Evolutionary conservation across 2,113 vertebrate species (phyloP).

Genomic region (Menura novaehollandiae): DNA sequence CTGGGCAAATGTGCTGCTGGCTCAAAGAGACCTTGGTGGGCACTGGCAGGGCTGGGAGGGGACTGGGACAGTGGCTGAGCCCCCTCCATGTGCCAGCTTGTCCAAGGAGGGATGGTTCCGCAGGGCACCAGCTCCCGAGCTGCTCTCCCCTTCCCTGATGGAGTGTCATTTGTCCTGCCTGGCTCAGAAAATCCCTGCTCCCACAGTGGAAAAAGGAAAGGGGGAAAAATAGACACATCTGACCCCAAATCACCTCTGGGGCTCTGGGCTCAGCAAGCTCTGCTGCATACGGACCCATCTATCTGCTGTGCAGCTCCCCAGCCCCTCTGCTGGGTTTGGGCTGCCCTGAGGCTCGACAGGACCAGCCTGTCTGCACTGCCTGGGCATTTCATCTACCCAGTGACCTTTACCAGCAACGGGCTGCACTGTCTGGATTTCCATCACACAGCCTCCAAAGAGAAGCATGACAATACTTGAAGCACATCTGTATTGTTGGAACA

Average conservation of each 20-base stretch:
- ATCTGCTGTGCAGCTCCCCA: neutral
- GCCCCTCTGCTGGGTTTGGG: neutral
- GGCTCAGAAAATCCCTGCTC: neutral
- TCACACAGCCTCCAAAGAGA: neutral
- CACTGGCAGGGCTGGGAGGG: neutral
- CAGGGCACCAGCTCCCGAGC: neutral
- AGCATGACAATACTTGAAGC: neutral
- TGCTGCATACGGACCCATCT: neutral
- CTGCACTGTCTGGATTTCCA: neutral
- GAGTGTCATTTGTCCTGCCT: neutral
- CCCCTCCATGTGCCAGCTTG: neutral
- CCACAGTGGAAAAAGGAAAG: neutral
- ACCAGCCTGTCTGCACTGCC: neutral
- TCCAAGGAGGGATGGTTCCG: neutral
- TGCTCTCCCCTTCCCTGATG: neutral
- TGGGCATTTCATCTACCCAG: neutral
- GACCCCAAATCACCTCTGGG: neutral
- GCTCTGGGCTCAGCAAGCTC: neutral
- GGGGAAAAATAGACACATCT: neutral
- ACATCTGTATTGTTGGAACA: accelerated
- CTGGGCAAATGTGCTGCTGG: neutral
- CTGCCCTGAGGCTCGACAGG: neutral
- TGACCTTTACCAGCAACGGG: neutral
- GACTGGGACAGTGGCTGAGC: neutral
- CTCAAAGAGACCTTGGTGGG: neutral